Base-by-base conservation (phyloP, 1,140 invertebrate genomes). In the Drosophila ananassae region DNA sequence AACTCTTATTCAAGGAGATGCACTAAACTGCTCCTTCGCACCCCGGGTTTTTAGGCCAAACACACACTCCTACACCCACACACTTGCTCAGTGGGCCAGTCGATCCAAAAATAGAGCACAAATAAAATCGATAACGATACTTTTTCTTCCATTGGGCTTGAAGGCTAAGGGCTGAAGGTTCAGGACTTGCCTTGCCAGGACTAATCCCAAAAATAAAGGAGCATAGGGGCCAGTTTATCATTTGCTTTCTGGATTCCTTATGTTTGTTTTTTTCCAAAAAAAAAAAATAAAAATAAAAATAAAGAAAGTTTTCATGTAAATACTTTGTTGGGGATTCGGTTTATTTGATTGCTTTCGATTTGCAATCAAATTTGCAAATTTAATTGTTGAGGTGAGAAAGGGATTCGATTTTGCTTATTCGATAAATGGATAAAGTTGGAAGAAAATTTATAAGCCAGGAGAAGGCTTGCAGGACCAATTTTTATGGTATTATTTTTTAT, bases 61-160 rank as follows among this genome's bases (percentile, higher is more conserved):
- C 32, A 32, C 8, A 25, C 17, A 17, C 17, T 30, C 6, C 4
- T 30, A 5, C 7, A 24, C 66, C 37, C 5, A 69, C 50, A 24
- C 50, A 69, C 68, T 56, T 50, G 63, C 41, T 8, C 24, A 2
- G 41, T 10, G 21, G 55, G 41, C 21, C 32, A 34, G n/a, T 47
- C 41, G 13, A 21, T 44, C 66, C 66, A 56, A 69, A 69, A 69
- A 69, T 69, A 69, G 63, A 44, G 25, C 28, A 46, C 34, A 12
- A 12, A 10, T 12, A 48, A 25, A 21, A 37, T 28, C 25, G 25
- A 28, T 69, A 69, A 69, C 63, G 67, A 69, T 69, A 68, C 58
- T 22, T 10, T 10, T 30, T 30, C 30, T 30, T 30, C 0, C 6
- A 10, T 32, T 7, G 10, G 3, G 12, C 4, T 21, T 7, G 41